Conservation (phyloP, 2,113 vertebrate species). For the Rhadina sibilatrix region DNA sequence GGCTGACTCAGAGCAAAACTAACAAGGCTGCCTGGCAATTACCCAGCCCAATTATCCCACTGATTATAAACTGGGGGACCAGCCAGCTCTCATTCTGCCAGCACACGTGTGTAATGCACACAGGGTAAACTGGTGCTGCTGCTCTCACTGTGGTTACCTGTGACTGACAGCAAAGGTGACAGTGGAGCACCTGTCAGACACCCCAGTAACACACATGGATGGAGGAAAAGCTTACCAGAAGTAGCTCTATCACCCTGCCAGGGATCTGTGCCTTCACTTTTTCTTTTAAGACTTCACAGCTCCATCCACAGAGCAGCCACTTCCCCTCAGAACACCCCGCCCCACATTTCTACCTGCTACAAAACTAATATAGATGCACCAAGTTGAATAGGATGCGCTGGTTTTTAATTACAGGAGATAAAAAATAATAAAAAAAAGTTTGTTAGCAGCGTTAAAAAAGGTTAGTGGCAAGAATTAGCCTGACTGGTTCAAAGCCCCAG, state of each 20-base stretch:
- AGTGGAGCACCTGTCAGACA: not conserved
- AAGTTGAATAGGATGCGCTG: not conserved
- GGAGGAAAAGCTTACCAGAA: not conserved
- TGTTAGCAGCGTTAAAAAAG: not conserved
- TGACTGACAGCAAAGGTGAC: not conserved
- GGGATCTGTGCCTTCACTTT: not conserved
- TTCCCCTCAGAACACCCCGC: not conserved
- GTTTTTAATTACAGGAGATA: not conserved
- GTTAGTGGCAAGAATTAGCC: not conserved
- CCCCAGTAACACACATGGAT: rapidly evolving
- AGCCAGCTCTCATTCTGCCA: not conserved
- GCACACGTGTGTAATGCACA: rapidly evolving
- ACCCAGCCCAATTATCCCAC: not conserved
- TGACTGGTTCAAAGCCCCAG: not conserved
- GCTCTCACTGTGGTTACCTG: not conserved
- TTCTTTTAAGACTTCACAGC: not conserved
- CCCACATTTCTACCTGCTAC: not conserved
- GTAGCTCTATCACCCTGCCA: not conserved
- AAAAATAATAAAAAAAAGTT: not conserved
- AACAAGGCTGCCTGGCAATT: not conserved
- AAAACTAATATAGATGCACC: not conserved
- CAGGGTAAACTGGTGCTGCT: not conserved
- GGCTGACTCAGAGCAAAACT: not conserved
- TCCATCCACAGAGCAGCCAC: rapidly evolving
- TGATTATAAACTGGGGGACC: not conserved